A percentile compares a stretch with the other conserved stretches of the same genome.
Conservation (phyloP, 2,888 invertebrate species). For the Liodrosophila aerea region DNA sequence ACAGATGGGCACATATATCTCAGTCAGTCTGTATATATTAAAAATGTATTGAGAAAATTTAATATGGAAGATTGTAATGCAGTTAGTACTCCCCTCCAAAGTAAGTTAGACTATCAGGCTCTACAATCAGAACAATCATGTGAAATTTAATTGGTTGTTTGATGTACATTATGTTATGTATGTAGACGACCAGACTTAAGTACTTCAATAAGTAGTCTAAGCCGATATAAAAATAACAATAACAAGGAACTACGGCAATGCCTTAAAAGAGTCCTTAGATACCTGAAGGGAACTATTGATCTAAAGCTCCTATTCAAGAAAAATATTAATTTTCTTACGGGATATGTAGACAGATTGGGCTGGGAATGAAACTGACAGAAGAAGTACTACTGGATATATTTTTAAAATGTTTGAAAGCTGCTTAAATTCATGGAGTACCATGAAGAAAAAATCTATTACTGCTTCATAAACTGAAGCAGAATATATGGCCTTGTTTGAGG, state of each 20-base stretch:
- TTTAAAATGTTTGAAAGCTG: slow-evolving; percentile 43
- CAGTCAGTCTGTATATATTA: slow-evolving; percentile 20
- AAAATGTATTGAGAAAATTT: slow-evolving; percentile 14
- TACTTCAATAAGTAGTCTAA: slow-evolving; percentile 40
- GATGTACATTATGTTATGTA: slow-evolving; percentile 35
- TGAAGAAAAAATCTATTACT: slow-evolving; percentile 36
- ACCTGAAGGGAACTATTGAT: slow-evolving; percentile 33
- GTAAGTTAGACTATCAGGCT: slow-evolving; percentile 26
- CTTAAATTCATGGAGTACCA: slow-evolving; percentile 40
- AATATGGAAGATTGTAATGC: slow-evolving; percentile 26
- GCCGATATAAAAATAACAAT: slow-evolving; percentile 51
- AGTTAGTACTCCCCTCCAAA: slow-evolving; percentile 20
- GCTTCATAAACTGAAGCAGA: not conserved
- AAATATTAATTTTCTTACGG: slow-evolving; percentile 3
- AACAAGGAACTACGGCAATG: slow-evolving; percentile 54
- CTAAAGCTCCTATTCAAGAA: slow-evolving; percentile 4
- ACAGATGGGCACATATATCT: slow-evolving; percentile 3
- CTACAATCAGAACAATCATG: not conserved
- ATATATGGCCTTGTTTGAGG: slow-evolving; percentile 1
- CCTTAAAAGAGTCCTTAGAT: slow-evolving; percentile 41
- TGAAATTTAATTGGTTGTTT: not conserved
- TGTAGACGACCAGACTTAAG: slow-evolving; percentile 39
- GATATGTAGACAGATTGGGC: slow-evolving; percentile 52
- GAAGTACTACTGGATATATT: slow-evolving; percentile 42
- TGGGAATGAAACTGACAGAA: slow-evolving; percentile 40